Conservation (phyloP, 2,797 vertebrate genomes). For the Phataginus tetradactyla region DNA sequence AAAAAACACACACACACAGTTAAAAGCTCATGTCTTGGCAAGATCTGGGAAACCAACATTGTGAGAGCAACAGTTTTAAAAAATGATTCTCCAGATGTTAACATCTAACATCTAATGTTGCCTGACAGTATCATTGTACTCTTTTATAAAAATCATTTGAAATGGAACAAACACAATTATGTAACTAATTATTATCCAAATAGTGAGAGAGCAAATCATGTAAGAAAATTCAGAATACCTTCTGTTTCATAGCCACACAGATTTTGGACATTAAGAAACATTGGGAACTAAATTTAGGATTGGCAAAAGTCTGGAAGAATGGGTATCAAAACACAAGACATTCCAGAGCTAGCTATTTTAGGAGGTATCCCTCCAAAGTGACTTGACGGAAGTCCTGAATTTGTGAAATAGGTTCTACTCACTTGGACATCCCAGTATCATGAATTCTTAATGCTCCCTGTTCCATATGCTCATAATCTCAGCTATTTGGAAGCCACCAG, state of each 20-base stretch:
- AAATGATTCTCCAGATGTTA: constrained; percentile 71
- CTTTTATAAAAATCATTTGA: constrained; percentile 64
- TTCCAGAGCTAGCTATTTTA: constrained; percentile 65
- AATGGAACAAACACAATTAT: constrained; percentile 68
- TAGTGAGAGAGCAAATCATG: constrained; percentile 70
- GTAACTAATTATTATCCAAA: constrained; percentile 72
- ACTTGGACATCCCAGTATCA: constrained; percentile 77
- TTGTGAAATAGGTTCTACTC: constrained; percentile 81
- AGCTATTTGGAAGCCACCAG: constrained; percentile 79
- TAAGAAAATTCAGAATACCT: constrained; percentile 45
- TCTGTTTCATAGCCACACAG: constrained; percentile 54
- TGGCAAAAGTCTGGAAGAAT: constrained; percentile 73
- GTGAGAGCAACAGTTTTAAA: constrained; percentile 63
- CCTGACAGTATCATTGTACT: constrained; percentile 65
- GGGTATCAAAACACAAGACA: constrained; percentile 77
- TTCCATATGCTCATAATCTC: constrained; percentile 76
- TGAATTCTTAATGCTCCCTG: constrained; percentile 72
- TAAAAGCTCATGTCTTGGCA: constrained; percentile 74
- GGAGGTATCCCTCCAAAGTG: constrained; percentile 71
- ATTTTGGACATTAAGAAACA: constrained; percentile 41
- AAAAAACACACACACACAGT: constrained; percentile 42
- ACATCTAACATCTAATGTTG: constrained; percentile 62
- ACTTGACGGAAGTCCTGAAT: constrained; percentile 77
- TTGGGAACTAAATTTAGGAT: constrained; percentile 70
- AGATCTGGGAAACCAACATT: constrained; percentile 64